phyloP scores from a whole-genome alignment of 2,113 vertebrate genomes.

The Helogale parvula region DNA sequence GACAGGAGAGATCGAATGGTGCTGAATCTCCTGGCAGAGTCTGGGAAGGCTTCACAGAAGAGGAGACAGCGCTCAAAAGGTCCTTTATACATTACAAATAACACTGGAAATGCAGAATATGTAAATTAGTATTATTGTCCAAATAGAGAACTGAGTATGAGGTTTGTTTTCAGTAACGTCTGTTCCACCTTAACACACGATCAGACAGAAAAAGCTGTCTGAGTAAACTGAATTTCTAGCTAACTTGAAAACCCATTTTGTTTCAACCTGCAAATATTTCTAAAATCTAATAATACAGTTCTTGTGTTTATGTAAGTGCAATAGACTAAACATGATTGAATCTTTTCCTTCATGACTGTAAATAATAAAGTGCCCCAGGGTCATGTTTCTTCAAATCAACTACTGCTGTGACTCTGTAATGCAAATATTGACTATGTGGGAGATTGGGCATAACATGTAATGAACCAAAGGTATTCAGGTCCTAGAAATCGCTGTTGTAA shows the following conservation, averaged over 20 bases:
- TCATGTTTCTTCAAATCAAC: constrained; percentile 48
- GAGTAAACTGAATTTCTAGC: constrained; percentile 35
- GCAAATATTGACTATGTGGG: constrained; percentile 21
- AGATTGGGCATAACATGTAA: background rate
- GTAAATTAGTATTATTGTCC: background rate
- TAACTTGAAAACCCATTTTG: constrained; percentile 24
- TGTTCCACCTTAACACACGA: background rate
- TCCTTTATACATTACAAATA: background rate
- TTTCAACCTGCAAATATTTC: constrained; percentile 59
- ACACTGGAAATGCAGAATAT: background rate
- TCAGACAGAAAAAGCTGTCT: background rate
- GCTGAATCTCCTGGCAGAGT: background rate
- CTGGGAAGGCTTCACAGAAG: background rate
- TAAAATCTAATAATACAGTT: constrained; percentile 60
- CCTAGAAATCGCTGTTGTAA: background rate
- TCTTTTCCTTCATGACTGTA: constrained; percentile 56
- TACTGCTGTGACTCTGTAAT: constrained; percentile 8
- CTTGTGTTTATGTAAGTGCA: constrained; percentile 42
- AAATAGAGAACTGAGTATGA: background rate
- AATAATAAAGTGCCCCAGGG: constrained; percentile 51
- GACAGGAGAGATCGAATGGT: background rate
- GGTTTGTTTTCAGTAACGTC: background rate
- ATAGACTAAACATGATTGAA: constrained; percentile 52
- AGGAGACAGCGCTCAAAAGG: background rate
- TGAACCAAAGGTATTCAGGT: background rate